Conservation (phyloP, 2,113 vertebrate genomes). For the Tylochromis polylepis region DNA sequence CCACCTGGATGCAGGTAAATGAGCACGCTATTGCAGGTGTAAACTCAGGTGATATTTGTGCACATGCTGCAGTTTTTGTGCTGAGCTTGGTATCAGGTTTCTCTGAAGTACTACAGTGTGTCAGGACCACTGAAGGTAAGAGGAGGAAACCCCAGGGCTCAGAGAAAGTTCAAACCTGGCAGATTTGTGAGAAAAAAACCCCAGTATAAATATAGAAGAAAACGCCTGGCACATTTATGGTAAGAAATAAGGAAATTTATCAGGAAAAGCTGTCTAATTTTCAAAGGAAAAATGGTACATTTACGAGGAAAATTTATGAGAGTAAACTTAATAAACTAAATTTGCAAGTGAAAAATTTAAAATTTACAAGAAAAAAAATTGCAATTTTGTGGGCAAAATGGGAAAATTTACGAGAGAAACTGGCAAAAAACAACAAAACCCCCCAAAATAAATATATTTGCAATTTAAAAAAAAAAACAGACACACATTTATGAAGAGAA, state of each 20-base stretch:
- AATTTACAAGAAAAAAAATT: neutral
- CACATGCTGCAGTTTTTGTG: neutral
- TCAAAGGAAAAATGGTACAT: neutral
- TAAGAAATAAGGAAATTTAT: neutral
- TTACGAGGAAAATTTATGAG: neutral
- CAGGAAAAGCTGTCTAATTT: neutral
- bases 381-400: neutral
- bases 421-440: fast-evolving
- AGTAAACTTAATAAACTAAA: neutral
- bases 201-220: neutral
- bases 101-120: neutral
- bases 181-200: neutral
- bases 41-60: neutral
- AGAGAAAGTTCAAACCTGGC: neutral
- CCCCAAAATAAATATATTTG: neutral
- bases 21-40: neutral
- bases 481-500: neutral
- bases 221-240: neutral
- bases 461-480: neutral
- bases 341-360: neutral
- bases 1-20: neutral
- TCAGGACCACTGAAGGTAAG: neutral
- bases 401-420: neutral
- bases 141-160: neutral
- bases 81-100: neutral